Base-by-base conservation (phyloP, 2,797 vertebrate species). In the Platalea minor region DNA sequence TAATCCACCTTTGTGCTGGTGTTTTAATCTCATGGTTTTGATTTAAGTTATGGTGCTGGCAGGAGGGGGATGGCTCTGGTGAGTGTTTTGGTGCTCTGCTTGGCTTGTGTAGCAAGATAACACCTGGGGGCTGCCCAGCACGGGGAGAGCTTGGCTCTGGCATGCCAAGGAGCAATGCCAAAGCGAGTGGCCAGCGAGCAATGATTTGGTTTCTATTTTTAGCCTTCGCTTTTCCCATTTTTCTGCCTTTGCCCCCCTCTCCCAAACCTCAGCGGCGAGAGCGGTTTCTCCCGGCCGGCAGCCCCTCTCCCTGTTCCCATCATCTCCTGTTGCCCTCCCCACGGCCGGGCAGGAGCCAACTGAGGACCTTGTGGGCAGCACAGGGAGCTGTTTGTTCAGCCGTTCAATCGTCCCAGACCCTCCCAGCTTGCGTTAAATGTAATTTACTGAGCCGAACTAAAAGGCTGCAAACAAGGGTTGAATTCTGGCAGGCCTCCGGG, bases 401-500 rank as follows among this genome's bases (percentile, higher is more conserved):
- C 91, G 68, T 96, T 92, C 96, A 95, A 0, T 93, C 51, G 39
- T 84, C 93, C 90, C 96, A 96, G 96, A 97, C 96, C 96, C 95
- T 94, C 97, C 94, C 96, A 92, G 94, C 95, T 98, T 97, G 97
- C 94, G 97, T 98, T 98, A 98, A 98, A 98, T 98, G 98, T 98
- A 98, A 98, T 99, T 98, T 98, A 98, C 98, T 96, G 98, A 98
- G 98, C 95, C 93, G 97, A 97, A 98, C 98, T 98, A 98, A 98
- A 98, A 98, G 98, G 98, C 98, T 98, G 98, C 98, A 98, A 98
- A 99, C 98, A 99, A 98, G 98, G 98, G 95, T 96, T 98, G 98
- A 98, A 98, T 99, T 98, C 98, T 98, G 98, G 98, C 98, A 98
- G 98, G 98, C 98, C 97, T 97, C 95, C 78, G 95, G 97, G 96